A percentile compares a stretch with the other conserved stretches of the same genome.
phyloP scores from a whole-genome alignment of 2,113 vertebrate genomes.

The Azemiops feae region DNA sequence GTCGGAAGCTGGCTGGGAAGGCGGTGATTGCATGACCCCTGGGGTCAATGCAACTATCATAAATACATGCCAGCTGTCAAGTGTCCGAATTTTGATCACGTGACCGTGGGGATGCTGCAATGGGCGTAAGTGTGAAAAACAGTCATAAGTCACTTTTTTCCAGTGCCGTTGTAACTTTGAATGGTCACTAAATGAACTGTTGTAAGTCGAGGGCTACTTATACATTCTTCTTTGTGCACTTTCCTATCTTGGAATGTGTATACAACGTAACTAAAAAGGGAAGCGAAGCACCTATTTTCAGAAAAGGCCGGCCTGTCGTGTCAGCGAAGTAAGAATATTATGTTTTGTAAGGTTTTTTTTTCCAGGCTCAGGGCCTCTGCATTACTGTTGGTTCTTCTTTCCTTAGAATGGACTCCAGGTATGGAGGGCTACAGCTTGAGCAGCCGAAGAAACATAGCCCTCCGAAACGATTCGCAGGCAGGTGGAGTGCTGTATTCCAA shows the following conservation, averaged over 20 bases:
- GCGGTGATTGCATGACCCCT: not conserved
- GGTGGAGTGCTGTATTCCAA: conserved; percentile 88
- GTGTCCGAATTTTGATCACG: not conserved
- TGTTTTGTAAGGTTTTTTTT: too few relatives aligned
- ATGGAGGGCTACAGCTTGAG: conserved; percentile 94
- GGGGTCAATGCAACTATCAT: not conserved
- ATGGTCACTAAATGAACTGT: not conserved
- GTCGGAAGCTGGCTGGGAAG: not conserved
- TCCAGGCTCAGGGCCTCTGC: not conserved
- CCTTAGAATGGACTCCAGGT: conserved; percentile 84
- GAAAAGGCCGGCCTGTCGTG: not conserved
- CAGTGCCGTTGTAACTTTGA: not conserved
- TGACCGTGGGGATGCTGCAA: not conserved
- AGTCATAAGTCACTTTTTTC: not conserved
- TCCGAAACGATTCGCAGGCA: conserved; percentile 81
- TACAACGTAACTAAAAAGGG: not conserved
- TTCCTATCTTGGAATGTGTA: not conserved
- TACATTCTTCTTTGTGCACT: not conserved
- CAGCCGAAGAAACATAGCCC: conserved; percentile 91
- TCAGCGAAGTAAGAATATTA: not conserved
- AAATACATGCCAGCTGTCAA: not conserved
- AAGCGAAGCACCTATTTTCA: not conserved
- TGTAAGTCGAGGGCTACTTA: not conserved
- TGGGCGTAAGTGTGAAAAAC: not conserved
- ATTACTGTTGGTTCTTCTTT: conserved; percentile 23